phyloP scores from a whole-genome alignment of 2,797 vertebrate species.

The Anabacerthia variegaticeps region DNA sequence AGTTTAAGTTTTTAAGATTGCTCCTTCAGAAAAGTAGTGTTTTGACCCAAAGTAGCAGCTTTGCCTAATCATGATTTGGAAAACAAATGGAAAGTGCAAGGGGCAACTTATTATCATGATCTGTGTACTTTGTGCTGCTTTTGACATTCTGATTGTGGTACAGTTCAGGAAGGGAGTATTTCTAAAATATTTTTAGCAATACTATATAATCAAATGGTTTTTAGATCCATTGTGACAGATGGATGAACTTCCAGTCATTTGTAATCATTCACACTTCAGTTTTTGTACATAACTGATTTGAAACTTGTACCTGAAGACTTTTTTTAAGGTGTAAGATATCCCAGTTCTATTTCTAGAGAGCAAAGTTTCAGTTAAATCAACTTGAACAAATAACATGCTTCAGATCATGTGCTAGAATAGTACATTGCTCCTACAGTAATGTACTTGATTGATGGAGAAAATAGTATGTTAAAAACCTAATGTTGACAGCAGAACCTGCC shows the following conservation, averaged over 20 bases:
- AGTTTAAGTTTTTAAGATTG: not conserved
- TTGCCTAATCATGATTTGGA: not conserved
- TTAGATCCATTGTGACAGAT: not conserved
- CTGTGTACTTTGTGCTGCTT: not conserved
- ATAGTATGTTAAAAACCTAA: not conserved
- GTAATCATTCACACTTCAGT: not conserved
- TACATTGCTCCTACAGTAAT: not conserved
- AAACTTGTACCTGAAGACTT: not conserved
- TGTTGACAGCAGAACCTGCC: not conserved
- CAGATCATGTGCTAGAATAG: not conserved
- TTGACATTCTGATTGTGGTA: not conserved
- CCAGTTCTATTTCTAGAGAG: not conserved
- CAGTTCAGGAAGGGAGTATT: not conserved
- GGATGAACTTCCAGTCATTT: not conserved
- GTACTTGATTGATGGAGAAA: not conserved
- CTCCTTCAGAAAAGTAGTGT: not conserved
- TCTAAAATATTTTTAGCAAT: not conserved
- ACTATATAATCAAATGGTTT: not conserved
- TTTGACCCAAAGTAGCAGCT: not conserved
- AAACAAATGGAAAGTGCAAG: not conserved
- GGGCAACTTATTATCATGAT: not conserved
- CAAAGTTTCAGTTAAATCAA: not conserved
- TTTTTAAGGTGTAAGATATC: not conserved
- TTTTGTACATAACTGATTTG: not conserved
- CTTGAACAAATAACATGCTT: not conserved